phyloP scores from a whole-genome alignment of 2,888 invertebrate species.

The Biston betularia region DNA sequence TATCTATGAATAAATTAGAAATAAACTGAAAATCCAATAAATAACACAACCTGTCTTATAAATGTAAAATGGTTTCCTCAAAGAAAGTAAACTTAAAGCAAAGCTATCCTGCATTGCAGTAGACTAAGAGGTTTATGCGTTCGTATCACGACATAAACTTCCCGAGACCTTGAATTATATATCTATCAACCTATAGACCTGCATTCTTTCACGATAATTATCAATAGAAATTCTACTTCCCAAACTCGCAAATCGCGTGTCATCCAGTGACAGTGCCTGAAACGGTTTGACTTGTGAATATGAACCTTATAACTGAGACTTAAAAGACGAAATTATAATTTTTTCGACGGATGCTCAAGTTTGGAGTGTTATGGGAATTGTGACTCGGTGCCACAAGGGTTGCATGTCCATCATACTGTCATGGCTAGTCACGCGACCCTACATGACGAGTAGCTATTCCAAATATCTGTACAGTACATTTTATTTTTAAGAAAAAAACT shows the following conservation, averaged over 20 bases:
- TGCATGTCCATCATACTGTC: conserved; percentile 42
- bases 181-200: conserved; percentile 19
- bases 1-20: conserved; percentile 11
- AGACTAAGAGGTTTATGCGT: conserved; percentile 30
- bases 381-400: conserved; percentile 39
- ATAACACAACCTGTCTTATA: conserved; percentile 17
- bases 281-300: conserved; percentile 30
- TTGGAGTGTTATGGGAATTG: conserved; percentile 40
- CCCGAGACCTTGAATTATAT: conserved; percentile 23
- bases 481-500: conserved; percentile 14
- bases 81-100: conserved; percentile 18
- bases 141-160: conserved; percentile 31
- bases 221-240: conserved; percentile 46
- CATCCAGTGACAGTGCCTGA: conserved; percentile 41
- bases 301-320: conserved; percentile 36
- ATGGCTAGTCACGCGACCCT: conserved; percentile 36
- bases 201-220: conserved; percentile 44
- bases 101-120: conserved; percentile 35
- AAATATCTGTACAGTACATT: conserved; percentile 19
- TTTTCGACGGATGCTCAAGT: conserved; percentile 11
- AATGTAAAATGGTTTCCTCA: conserved; percentile 10
- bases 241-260: conserved; percentile 60
- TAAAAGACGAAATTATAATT: conserved; percentile 22
- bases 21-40: conserved; percentile 11
- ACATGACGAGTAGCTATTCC: conserved; percentile 40